Conservation (phyloP, 2,888 invertebrate species). For the Chrysomela aeneicollis region DNA sequence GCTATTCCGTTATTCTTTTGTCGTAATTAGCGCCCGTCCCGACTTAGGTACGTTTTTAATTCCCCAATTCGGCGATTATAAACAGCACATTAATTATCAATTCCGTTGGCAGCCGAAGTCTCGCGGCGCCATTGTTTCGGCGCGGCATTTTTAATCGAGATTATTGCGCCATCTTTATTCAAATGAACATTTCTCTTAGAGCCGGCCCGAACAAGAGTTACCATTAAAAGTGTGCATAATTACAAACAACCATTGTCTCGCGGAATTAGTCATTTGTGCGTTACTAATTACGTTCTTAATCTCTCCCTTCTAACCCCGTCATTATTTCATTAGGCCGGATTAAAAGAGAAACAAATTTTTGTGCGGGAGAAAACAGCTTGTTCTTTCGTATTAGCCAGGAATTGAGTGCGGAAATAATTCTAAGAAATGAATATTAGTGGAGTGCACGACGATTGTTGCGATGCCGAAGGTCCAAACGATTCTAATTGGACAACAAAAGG, state of each 20-base stretch:
- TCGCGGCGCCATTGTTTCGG: constrained; percentile 57
- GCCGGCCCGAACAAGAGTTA: constrained; percentile 47
- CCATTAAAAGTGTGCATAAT: constrained; percentile 63
- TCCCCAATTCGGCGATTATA: constrained; percentile 61
- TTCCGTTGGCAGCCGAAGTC: constrained; percentile 56
- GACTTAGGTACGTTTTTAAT: constrained; percentile 62
- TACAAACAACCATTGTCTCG: constrained; percentile 58
- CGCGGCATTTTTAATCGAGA: constrained; percentile 63
- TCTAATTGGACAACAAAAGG: neutral
- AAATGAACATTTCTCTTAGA: constrained; percentile 58
- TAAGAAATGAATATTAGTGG: constrained; percentile 17
- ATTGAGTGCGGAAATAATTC: neutral
- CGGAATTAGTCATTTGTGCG: constrained; percentile 62
- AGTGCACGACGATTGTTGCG: neutral
- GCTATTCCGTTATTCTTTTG: constrained; percentile 7
- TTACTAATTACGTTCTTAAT: constrained; percentile 61
- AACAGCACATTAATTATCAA: constrained; percentile 64
- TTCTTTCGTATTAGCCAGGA: constrained; percentile 24
- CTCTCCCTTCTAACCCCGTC: constrained; percentile 57
- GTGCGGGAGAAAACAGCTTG: constrained; percentile 39
- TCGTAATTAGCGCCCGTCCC: constrained; percentile 48
- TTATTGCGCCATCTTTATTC: constrained; percentile 62
- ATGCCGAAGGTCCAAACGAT: too few species aligned
- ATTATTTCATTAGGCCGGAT: constrained; percentile 47
- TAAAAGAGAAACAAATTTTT: constrained; percentile 46